Evolutionary conservation across 2,797 vertebrate species (phyloP).

Genomic region (Crypturellus tataupa): DNA sequence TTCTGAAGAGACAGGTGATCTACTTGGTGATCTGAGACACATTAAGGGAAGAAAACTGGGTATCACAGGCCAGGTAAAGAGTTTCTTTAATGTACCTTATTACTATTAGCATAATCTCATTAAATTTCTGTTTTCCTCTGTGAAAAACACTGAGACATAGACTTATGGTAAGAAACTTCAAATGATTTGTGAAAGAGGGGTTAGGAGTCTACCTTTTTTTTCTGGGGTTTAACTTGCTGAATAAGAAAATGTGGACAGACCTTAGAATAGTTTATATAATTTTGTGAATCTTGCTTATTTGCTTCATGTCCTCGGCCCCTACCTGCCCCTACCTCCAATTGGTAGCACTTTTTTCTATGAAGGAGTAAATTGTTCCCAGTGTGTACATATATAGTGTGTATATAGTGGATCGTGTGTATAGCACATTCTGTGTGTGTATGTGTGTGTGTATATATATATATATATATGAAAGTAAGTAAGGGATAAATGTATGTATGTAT

Average conservation of each 20-base stretch:
- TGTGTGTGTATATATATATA: too few species aligned
- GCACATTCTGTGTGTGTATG: too few species aligned
- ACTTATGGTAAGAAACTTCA: not conserved
- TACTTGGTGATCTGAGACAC: conserved; percentile 81
- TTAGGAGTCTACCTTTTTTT: not conserved
- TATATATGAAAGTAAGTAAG: too few species aligned
- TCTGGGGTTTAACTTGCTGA: not conserved
- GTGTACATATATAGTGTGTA: not conserved
- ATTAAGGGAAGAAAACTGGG: conserved; percentile 84
- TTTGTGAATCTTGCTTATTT: not conserved
- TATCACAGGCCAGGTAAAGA: conserved; percentile 90
- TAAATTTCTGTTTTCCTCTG: not conserved
- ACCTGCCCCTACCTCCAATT: not conserved
- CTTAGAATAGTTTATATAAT: not conserved
- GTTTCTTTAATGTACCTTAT: not conserved
- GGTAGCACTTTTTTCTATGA: not conserved
- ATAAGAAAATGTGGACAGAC: not conserved
- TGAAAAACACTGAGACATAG: not conserved
- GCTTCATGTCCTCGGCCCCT: too few species aligned
- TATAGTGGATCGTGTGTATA: too few species aligned
- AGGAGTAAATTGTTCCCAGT: not conserved
- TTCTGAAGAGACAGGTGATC: conserved; percentile 78
- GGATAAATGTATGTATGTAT: too few species aligned
- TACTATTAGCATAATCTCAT: not conserved
- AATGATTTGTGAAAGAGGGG: not conserved